Percentiles rank a stretch among this genome's conserved stretches.
Evolutionary conservation across 1,140 invertebrate genomes (phyloP).

Genomic region (Macrotrachela quadricornifera): DNA sequence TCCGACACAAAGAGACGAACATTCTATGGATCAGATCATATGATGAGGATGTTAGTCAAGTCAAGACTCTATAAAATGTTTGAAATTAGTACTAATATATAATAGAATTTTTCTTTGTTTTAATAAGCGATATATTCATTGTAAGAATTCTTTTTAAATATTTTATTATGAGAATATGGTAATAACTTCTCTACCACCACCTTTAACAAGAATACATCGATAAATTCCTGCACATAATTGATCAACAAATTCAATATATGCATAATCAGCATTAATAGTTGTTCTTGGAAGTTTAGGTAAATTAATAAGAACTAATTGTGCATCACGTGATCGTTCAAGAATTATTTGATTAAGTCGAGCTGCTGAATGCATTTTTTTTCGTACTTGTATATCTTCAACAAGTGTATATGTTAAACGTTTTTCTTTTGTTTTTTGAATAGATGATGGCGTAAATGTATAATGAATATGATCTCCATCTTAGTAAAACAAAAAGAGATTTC

Average conservation of each 20-base stretch:
- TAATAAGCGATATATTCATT: too few species aligned
- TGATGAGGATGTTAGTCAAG: too few species aligned
- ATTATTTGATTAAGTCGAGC: slow-evolving; percentile 95
- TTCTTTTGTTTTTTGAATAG: not conserved
- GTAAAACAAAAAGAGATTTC: too few species aligned
- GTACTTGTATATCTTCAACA: too few species aligned
- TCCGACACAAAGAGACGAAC: too few species aligned
- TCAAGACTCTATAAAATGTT: too few species aligned
- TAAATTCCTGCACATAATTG: slow-evolving; percentile 89
- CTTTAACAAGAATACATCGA: slow-evolving; percentile 83
- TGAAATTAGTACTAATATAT: too few species aligned
- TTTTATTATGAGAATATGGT: slow-evolving; percentile 75
- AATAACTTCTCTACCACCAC: slow-evolving; percentile 90
- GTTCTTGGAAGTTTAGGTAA: slow-evolving; percentile 79
- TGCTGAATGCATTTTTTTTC: slow-evolving; percentile 79
- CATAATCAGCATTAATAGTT: slow-evolving; percentile 52
- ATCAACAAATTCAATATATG: slow-evolving; percentile 98
- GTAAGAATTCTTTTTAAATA: too few species aligned
- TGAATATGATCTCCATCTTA: too few species aligned
- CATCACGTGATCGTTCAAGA: slow-evolving; percentile 78
- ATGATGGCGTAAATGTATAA: not conserved
- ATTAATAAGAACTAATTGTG: slow-evolving; percentile 91
- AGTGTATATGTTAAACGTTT: too few species aligned
- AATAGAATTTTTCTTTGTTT: too few species aligned
- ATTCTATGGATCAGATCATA: too few species aligned